phyloP scores from a whole-genome alignment of 1,140 invertebrate species.

The Globodera ellingtonae region DNA sequence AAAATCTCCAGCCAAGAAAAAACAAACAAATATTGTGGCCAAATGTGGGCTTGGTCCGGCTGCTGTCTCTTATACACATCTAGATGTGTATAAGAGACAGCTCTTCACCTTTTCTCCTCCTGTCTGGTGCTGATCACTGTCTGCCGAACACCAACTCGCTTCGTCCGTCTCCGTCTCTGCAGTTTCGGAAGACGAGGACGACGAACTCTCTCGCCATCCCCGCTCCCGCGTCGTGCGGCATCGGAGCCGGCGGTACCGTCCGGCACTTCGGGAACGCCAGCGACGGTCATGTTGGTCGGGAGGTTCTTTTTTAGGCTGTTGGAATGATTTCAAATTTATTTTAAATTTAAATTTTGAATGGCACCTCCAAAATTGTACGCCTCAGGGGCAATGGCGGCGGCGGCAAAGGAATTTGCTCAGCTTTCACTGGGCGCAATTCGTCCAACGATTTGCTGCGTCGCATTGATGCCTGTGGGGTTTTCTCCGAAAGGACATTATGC shows the following conservation, averaged over 20 bases:
- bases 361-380: not conserved
- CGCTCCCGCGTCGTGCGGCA: not conserved
- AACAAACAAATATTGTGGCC: not conserved
- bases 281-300: not conserved
- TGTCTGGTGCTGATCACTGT: not conserved
- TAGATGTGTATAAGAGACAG: no score
- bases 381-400: not conserved
- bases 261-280: not conserved
- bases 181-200: not conserved
- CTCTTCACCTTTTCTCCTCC: not conserved
- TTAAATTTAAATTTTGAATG: no score
- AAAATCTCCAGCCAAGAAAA: not conserved
- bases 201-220: not conserved
- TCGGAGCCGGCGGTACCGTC: not conserved
- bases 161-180: not conserved
- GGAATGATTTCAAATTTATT: no score
- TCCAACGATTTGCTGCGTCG: constrained; percentile 22
- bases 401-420: not conserved
- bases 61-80: no score
- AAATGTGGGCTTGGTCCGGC: not conserved
- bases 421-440: constrained; percentile 16
- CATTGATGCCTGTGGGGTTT: constrained; percentile 24
- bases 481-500: not conserved
- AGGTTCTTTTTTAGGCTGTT: not conserved
- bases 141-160: not conserved